phyloP scores from a whole-genome alignment of 2,888 invertebrate species.

The Drosophila imparisetae region DNA sequence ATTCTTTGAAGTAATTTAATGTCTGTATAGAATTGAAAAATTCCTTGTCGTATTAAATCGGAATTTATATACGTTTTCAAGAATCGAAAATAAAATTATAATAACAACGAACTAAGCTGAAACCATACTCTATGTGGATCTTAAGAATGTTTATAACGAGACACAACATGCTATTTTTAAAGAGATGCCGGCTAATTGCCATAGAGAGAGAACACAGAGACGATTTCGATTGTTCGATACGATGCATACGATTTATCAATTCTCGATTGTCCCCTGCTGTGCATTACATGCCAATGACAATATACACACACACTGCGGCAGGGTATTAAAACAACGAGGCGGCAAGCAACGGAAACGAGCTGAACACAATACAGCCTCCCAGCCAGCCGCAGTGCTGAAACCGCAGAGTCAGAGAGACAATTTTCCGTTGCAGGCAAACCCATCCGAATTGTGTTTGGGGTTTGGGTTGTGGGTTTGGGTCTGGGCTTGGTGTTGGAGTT shows the following conservation, averaged over 20 bases:
- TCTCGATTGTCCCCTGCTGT: constrained; percentile 28
- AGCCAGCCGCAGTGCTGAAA: constrained; percentile 27
- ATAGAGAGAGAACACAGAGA: background rate
- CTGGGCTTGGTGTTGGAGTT: background rate
- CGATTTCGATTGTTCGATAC: background rate
- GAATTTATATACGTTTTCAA: background rate
- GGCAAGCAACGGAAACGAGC: constrained; percentile 61
- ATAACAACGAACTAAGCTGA: background rate
- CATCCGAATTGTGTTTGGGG: constrained; percentile 11
- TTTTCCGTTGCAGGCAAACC: constrained; percentile 40
- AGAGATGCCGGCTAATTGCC: constrained; percentile 2
- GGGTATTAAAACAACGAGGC: constrained; percentile 33
- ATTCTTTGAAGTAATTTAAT: background rate
- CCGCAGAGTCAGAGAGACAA: constrained; percentile 56
- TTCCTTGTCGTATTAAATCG: background rate
- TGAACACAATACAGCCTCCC: constrained; percentile 57
- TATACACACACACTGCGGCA: constrained; percentile 16
- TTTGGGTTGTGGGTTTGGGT: constrained; percentile 17
- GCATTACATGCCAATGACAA: constrained; percentile 31
- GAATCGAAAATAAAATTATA: background rate
- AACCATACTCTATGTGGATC: background rate
- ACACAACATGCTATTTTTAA: background rate
- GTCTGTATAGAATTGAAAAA: background rate
- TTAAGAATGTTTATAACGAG: background rate
- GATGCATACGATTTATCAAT: constrained; percentile 12